A percentile compares a stretch with the other conserved stretches of the same genome.
Evolutionary conservation across 2,113 vertebrate genomes (phyloP).

Genomic region (Dendrocopos noguchii): DNA sequence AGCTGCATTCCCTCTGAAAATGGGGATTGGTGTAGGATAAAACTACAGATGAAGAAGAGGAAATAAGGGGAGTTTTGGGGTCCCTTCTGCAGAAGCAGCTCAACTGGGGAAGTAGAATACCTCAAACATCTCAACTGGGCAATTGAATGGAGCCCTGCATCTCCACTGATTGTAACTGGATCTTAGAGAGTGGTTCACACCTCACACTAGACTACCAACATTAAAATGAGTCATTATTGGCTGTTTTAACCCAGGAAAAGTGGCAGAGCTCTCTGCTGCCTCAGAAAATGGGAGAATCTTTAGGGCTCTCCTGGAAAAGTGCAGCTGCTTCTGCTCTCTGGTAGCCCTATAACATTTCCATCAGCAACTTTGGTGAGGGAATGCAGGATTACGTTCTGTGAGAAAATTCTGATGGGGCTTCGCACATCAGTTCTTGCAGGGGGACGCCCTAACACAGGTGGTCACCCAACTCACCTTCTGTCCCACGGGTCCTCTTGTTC

Average conservation of each 20-base stretch:
- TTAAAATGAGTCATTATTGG: background rate
- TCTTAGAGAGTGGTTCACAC: background rate
- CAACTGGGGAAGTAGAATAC: background rate
- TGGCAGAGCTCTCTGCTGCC: background rate
- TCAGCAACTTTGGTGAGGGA: background rate
- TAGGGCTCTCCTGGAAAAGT: background rate
- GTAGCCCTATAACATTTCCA: background rate
- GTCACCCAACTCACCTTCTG: constrained; percentile 81
- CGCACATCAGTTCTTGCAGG: background rate
- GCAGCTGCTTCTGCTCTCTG: background rate
- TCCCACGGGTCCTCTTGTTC: constrained; percentile 84
- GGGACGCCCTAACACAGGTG: background rate
- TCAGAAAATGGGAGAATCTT: background rate
- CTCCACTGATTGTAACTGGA: fast-evolving
- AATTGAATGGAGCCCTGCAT: background rate
- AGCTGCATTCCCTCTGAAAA: background rate
- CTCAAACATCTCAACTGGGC: background rate
- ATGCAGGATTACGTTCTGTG: background rate
- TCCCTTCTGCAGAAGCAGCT: background rate
- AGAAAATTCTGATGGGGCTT: background rate
- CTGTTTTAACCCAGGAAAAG: background rate
- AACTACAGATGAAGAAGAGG: background rate
- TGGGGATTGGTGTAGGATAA: background rate
- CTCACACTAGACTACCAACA: fast-evolving
- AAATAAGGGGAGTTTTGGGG: background rate